Evolutionary conservation across 2,888 invertebrate species (phyloP), one percentile per base, ranked within the genome.

Genomic region (Hypomecis punctinalis): DNA sequence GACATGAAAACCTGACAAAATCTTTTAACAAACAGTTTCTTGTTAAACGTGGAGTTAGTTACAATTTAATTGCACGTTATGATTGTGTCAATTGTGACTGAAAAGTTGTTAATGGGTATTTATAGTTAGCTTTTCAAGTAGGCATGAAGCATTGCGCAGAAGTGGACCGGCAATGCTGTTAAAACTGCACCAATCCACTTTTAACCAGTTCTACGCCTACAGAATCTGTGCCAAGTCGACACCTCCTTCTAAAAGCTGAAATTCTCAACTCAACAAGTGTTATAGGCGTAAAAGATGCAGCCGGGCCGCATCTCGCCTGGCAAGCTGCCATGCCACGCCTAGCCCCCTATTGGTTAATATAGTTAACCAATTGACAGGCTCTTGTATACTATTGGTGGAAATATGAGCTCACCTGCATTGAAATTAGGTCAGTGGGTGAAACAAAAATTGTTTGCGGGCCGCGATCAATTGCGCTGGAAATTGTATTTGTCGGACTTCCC

Each of bases 321-420:
- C 93, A 91, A 67, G 54, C 68, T 90, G 93, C 93, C 93, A 92
- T 69, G 92, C 93, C 91, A 89, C 93, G 93, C 93, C 93, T 93
- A 90, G 83, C 82, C 86, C 80, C 83, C 87, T 84, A 93, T 93
- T 93, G 93, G 93, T 89, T 93, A 91, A 92, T 90, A 90, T 86
- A 83, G 84, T 86, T 87, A 89, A 88, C 93, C 93, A 93, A 93
- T 93, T 93, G 93, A 92, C 91, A 91, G 77, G 78, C 86, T 79
- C 86, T 83, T 78, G 78, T 79, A 71, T 87, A 83, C 82, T 78
- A 93, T 93, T 93, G 92, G 91, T 84, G 79, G 85, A 83, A 79
- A 82, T 81, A 78, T 78, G 76, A 75, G 78, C 79, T 86, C 85
- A 88, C 82, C 85, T 84, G 86, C 74, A 63, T 49, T 8, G 62